phyloP scores from a whole-genome alignment of 92 coral and sea anemone genomes.

The Porites evermanni region DNA sequence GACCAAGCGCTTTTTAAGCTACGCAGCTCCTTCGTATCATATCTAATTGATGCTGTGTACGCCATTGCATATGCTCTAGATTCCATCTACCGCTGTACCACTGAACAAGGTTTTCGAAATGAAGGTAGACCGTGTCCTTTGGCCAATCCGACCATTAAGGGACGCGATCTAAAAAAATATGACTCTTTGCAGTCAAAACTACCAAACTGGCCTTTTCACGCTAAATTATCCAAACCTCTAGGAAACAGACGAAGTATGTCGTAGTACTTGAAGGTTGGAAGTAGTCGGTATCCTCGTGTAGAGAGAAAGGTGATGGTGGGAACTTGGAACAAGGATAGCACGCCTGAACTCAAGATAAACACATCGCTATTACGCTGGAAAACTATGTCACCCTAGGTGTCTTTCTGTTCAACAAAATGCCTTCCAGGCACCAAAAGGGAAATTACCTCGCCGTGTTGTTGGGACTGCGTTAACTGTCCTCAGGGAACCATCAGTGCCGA shows the following conservation, averaged over 20 bases:
- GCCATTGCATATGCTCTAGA: background rate
- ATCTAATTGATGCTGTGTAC: background rate
- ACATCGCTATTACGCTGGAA: conserved; percentile 55
- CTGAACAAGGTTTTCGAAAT: too few relatives aligned
- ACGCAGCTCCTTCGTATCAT: too few relatives aligned
- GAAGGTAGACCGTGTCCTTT: too few relatives aligned
- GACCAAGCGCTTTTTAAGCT: too few relatives aligned
- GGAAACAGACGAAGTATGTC: too few relatives aligned
- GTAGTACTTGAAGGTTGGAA: too few relatives aligned
- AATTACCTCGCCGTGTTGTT: conserved; percentile 53
- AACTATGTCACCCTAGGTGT: conserved; percentile 19
- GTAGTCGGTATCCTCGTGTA: too few relatives aligned
- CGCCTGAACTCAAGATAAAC: conserved; percentile 23
- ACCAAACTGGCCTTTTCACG: too few relatives aligned
- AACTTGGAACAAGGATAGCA: conserved; percentile 63
- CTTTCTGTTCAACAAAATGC: conserved; percentile 37
- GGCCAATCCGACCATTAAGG: too few relatives aligned
- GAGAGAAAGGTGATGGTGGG: conserved; percentile 50
- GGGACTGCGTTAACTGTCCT: conserved; percentile 70
- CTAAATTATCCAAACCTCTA: too few relatives aligned
- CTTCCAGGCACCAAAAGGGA: conserved; percentile 30
- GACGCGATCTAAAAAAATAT: background rate
- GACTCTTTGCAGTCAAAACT: too few relatives aligned
- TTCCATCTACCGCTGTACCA: too few relatives aligned
- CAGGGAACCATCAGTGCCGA: conserved; percentile 49